A percentile compares a stretch with the other conserved stretches of the same genome.
These are phyloP conservation scores for Hydropotes inermis DNA, from an alignment of 2,113 vertebrate genomes.

Conservation along the genomic window DNA sequence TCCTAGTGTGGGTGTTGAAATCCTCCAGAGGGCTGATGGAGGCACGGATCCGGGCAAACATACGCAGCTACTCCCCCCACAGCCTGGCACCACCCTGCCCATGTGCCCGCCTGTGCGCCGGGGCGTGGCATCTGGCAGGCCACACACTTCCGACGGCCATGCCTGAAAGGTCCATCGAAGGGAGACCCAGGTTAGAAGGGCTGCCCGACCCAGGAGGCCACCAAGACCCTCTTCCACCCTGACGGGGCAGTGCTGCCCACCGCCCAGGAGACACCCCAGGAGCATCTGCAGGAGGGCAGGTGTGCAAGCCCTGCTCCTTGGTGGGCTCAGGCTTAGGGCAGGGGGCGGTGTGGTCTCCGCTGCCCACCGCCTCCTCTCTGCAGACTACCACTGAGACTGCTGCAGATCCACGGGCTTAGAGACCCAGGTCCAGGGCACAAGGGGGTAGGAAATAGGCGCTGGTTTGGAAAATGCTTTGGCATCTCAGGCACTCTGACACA, in stretches of 20 bases:
- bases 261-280: rapidly evolving
- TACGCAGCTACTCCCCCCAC: background rate
- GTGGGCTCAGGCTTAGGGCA: rapidly evolving
- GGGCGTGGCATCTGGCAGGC: rapidly evolving
- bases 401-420: too few relatives aligned
- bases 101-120: background rate
- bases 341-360: background rate
- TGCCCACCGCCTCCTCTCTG: background rate
- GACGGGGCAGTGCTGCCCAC: too few relatives aligned
- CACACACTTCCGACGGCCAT: rapidly evolving
- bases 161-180: rapidly evolving
- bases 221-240: background rate
- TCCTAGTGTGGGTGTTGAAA: conserved; percentile 67
- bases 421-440: background rate
- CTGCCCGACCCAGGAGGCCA: background rate
- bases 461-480: rapidly evolving
- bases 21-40: conserved; percentile 25
- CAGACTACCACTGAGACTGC: too few relatives aligned
- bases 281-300: background rate
- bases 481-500: background rate
- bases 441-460: rapidly evolving
- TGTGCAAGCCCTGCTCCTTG: rapidly evolving
- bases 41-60: background rate
- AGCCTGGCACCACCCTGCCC: background rate
- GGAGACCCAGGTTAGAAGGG: background rate